Evolutionary conservation across 2,888 invertebrate genomes (phyloP), one percentile per base, ranked within the genome.

Genomic region (Thecophora atra): DNA sequence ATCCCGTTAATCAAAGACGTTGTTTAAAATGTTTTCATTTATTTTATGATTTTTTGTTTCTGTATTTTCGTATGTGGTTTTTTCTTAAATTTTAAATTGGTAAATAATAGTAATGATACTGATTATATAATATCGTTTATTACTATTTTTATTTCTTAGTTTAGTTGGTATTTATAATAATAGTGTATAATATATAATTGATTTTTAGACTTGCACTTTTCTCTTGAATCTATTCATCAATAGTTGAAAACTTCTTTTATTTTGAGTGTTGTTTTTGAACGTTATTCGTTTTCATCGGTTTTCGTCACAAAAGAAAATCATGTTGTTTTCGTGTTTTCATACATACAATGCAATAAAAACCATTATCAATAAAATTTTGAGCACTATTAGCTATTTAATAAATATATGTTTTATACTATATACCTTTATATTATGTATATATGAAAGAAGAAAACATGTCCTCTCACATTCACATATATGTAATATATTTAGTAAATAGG

Each of bases 131-230:
- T 70, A 70, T 70, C 65, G 60, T 73, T 64, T 70, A 74, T 70
- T 73, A 60, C 75, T 62, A 67, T 72, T 75, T 78, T 73, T 71
- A 62, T 67, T 52, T 60, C 63, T 52, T 67, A 67, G 63, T 63
- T 52, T 58, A 69, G 51, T 66, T 54, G 26, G 37, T 70, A 13
- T 71, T 26, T 13, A 19, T 7, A 11, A 42, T 52, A 11, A 6
- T 21, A 58, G 19, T 58, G 42, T 30, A 8, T 37, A 37, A 8
- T 37, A 37, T 6, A 37, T 37, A 37, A 37, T 37, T 19, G 52
- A 52, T 3, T 54, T n/a, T 1, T 58, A 3, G 15, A 26, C 8
- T 13, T 26, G 60, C 51, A 62, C 63, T 70, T 42, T 63, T 69
- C 8, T 72, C 30, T 63, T 52, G 52, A 63, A 24, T 51, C 42